Conservation (phyloP, 2,888 invertebrate species). For the Coenonympha arcania region DNA sequence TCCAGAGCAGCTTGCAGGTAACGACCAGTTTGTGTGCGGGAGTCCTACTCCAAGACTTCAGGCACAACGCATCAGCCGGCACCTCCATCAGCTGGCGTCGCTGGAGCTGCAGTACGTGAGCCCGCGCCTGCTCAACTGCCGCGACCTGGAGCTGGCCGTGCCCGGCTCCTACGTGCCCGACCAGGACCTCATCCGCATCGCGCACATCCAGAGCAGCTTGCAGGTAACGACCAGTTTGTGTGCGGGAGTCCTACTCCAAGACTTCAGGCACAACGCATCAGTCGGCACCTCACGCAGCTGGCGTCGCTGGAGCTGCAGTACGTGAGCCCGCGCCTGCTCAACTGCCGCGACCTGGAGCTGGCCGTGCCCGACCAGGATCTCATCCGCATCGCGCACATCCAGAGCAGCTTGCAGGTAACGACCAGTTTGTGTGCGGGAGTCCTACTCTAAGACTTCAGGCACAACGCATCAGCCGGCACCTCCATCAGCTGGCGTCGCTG, state of each 20-base stretch:
- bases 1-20: slow-evolving; percentile 92
- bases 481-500: slow-evolving; percentile 89
- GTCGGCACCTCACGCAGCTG: slow-evolving; percentile 92
- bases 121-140: slow-evolving; percentile 90
- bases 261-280: slow-evolving; percentile 94
- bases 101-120: slow-evolving; percentile 96
- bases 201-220: slow-evolving; percentile 90
- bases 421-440: background rate
- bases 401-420: slow-evolving; percentile 87
- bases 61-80: slow-evolving; percentile 96
- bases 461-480: slow-evolving; percentile 95
- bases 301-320: slow-evolving; percentile 94
- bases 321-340: slow-evolving; percentile 92
- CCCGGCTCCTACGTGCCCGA: slow-evolving; percentile 98
- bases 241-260: too few relatives aligned
- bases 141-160: slow-evolving; percentile 95
- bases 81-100: slow-evolving; percentile 91
- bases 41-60: too few relatives aligned
- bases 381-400: slow-evolving; percentile 91
- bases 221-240: slow-evolving; percentile 73
- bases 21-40: background rate
- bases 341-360: slow-evolving; percentile 92
- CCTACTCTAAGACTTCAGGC: too few relatives aligned
- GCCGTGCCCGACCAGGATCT: slow-evolving; percentile 95
- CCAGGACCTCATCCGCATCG: slow-evolving; percentile 89